Evolutionary conservation across 2,888 invertebrate species (phyloP).

Genomic region (Chaetogeoica ovagalla): DNA sequence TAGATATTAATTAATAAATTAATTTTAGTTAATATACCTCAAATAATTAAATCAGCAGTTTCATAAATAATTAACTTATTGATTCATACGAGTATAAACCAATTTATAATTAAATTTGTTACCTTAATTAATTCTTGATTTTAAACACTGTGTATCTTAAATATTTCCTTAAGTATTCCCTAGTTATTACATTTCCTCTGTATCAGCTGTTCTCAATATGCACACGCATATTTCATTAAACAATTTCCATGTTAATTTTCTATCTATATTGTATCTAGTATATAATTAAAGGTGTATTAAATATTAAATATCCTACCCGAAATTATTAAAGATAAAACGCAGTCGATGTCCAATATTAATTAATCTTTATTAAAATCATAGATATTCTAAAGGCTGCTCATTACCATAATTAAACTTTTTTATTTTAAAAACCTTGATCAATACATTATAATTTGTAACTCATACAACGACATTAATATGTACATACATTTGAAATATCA

Average conservation of each 20-base stretch:
- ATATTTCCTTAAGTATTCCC: background rate
- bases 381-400: background rate
- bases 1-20: background rate
- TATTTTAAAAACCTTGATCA: background rate
- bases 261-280: background rate
- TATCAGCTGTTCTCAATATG: constrained; percentile 20
- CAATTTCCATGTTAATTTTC: background rate
- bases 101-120: background rate
- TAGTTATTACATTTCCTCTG: background rate
- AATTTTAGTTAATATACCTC: background rate
- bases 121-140: too few relatives aligned
- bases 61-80: background rate
- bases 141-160: background rate
- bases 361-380: background rate
- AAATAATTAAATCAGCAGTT: background rate
- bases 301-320: background rate
- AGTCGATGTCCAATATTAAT: background rate
- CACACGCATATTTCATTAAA: background rate
- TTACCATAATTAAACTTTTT: background rate
- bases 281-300: too few relatives aligned
- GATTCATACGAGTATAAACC: too few relatives aligned
- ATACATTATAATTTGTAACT: constrained; percentile 9
- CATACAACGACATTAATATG: background rate
- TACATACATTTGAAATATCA: background rate
- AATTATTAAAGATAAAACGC: background rate